A percentile compares a stretch with the other conserved stretches of the same genome.
phyloP scores from a whole-genome alignment of 92 coral and sea anemone species.

The Bergia puertoricense region DNA sequence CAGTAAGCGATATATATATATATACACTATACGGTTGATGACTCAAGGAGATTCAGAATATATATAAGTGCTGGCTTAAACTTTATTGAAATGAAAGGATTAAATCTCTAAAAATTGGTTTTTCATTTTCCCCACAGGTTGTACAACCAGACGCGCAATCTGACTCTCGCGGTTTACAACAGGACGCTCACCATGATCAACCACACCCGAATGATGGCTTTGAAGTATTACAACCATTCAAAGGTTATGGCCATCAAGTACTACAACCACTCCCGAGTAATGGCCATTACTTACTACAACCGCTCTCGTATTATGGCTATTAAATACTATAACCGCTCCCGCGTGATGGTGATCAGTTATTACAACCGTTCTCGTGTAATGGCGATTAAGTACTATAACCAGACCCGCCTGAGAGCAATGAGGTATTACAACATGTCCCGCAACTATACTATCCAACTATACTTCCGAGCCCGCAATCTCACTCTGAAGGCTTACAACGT shows the following conservation, averaged over 20 bases:
- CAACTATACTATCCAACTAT: slow-evolving; percentile 57
- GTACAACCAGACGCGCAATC: slow-evolving; percentile 67
- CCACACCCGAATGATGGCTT: slow-evolving; percentile 48
- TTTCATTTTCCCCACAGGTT: slow-evolving; percentile 9
- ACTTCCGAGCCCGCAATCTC: slow-evolving; percentile 38
- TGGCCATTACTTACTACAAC: slow-evolving; percentile 68
- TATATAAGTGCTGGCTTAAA: too few species aligned
- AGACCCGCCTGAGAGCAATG: slow-evolving; percentile 58
- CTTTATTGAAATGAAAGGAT: background rate
- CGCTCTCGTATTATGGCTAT: slow-evolving; percentile 63
- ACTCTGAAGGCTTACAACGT: slow-evolving; percentile 29
- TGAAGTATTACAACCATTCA: slow-evolving; percentile 52
- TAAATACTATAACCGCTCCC: slow-evolving; percentile 54
- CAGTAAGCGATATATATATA: too few species aligned
- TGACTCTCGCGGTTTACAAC: slow-evolving; percentile 71
- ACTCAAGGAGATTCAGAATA: background rate
- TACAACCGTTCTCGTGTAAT: slow-evolving; percentile 52
- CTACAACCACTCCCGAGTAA: slow-evolving; percentile 59
- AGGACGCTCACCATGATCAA: slow-evolving; percentile 52
- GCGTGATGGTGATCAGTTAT: slow-evolving; percentile 60
- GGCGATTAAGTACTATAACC: slow-evolving; percentile 55
- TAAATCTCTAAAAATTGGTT: background rate
- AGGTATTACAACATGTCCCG: slow-evolving; percentile 65
- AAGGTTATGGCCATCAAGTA: slow-evolving; percentile 46
- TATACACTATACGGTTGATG: too few species aligned